Evolutionary conservation across 1,140 invertebrate genomes (phyloP).

Genomic region (Macrostomum lignano): DNA sequence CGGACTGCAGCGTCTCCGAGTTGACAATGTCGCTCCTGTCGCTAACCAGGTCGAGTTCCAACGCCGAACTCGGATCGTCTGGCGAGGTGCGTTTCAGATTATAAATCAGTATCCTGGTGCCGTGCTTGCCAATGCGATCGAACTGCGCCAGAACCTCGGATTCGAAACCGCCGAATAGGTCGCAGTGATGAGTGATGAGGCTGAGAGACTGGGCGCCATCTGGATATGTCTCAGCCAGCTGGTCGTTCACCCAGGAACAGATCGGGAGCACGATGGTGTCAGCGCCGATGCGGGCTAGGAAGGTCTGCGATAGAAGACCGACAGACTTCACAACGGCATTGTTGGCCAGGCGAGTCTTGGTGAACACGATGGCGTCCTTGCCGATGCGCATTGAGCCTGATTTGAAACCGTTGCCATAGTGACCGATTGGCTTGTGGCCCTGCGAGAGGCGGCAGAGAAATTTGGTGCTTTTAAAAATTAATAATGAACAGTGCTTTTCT

Average conservation of each 20-base stretch:
- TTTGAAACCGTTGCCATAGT: slow-evolving; percentile 24
- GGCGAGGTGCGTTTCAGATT: slow-evolving; percentile 18
- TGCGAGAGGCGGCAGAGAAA: too few relatives aligned
- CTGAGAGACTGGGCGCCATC: too few relatives aligned
- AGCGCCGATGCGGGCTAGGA: slow-evolving; percentile 12
- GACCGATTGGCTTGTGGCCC: too few relatives aligned
- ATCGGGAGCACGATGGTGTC: slow-evolving; percentile 18
- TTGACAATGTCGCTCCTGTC: too few relatives aligned
- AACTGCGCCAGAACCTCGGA: slow-evolving; percentile 13
- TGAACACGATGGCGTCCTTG: slow-evolving; percentile 18
- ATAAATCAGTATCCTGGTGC: slow-evolving; percentile 19
- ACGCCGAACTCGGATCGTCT: too few relatives aligned
- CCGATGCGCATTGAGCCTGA: slow-evolving; percentile 21
- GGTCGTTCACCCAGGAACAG: slow-evolving; percentile 15
- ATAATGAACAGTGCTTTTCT: too few relatives aligned
- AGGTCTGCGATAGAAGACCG: slow-evolving; percentile 20
- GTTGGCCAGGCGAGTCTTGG: slow-evolving; percentile 9
- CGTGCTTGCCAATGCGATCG: slow-evolving; percentile 9
- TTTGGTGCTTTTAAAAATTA: too few relatives aligned
- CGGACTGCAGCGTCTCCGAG: too few relatives aligned
- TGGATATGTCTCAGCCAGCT: slow-evolving; percentile 8
- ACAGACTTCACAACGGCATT: too few relatives aligned
- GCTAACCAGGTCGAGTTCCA: slow-evolving; percentile 18
- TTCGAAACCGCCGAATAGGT: too few relatives aligned
- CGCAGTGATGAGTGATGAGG: too few relatives aligned